Evolutionary conservation across 2,113 vertebrate genomes (phyloP), one percentile per base, ranked within the genome.

Genomic region (Phrynosoma blainvillii): DNA sequence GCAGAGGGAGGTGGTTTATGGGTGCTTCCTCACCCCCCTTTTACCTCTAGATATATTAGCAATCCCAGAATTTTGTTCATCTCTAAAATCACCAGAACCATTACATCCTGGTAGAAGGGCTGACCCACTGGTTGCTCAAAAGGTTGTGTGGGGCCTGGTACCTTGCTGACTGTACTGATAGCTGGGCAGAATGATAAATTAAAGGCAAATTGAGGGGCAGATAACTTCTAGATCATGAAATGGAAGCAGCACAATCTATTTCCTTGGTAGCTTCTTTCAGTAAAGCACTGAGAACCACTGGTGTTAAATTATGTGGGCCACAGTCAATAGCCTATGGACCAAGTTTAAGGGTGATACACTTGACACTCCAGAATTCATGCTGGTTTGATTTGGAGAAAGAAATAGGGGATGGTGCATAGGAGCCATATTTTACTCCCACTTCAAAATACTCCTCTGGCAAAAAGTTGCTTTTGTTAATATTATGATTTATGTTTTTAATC

Each of bases 401-500:
- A 27, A 65, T 42, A 36, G 62, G 5, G 62, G 30, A 6, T 54
- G 42, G 18, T 10, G 27, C 40, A 25, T 23, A 47, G 16, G 62
- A n/a, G 4, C 66, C 30, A 8, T n/a, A 80, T 5, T 21, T 18
- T 10, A 62, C 14, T 74, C 20, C 30, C 56, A 82, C 56, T 27
- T 42, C 36, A 32, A 54, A 40, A 36, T n/a, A 12, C 13, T 36
- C n/a, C 65, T 66, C 82, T 71, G 36, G 54, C 8, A 0, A 0
- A 77, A 36, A 93, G 0, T 0, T 71, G 86, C 52, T 56, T 84
- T 80, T n/a, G 62, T 78, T 83, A 73, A 68, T 16, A 25, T 83
- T 77, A 78, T 77, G 80, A 83, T 83, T 82, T 88, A 10, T 88
- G 62, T 88, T 77, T 42, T 62, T 62, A 62, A 62, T 62, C 12